Conservation (phyloP, 2,113 vertebrate species). For the Phocoena phocoena region DNA sequence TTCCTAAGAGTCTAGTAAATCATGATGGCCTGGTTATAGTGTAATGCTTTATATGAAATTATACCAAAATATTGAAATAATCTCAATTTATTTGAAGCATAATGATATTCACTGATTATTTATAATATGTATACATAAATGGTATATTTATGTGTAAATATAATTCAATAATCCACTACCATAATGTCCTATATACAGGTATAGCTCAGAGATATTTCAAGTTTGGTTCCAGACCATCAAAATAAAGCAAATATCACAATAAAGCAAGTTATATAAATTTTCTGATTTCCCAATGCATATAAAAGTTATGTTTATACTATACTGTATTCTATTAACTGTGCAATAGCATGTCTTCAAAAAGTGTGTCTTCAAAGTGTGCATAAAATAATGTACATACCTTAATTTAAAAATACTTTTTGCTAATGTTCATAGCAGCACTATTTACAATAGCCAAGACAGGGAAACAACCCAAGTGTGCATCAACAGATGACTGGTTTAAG, state of each 20-base stretch:
- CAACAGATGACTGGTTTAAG: neutral
- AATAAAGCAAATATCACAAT: neutral
- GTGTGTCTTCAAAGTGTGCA: too few species aligned
- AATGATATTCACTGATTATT: neutral
- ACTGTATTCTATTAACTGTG: neutral
- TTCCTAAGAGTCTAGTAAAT: conserved; percentile 7
- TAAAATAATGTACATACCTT: neutral
- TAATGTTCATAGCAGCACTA: neutral
- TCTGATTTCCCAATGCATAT: neutral
- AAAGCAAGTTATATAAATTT: neutral
- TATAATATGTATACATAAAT: neutral
- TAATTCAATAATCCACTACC: neutral
- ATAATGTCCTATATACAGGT: neutral
- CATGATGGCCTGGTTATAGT: neutral
- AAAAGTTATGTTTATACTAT: neutral
- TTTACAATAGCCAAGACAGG: neutral
- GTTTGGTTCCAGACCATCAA: neutral
- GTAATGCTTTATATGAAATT: neutral
- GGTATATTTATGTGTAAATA: neutral
- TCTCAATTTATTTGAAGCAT: neutral
- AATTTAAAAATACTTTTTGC: neutral
- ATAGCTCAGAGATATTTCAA: neutral
- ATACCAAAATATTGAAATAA: neutral
- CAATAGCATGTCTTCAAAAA: neutral
- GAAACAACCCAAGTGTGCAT: neutral